These are phyloP conservation scores for Ectobius pallidus DNA, from an alignment of 2,888 invertebrate genomes.

Conservation along the genomic window DNA sequence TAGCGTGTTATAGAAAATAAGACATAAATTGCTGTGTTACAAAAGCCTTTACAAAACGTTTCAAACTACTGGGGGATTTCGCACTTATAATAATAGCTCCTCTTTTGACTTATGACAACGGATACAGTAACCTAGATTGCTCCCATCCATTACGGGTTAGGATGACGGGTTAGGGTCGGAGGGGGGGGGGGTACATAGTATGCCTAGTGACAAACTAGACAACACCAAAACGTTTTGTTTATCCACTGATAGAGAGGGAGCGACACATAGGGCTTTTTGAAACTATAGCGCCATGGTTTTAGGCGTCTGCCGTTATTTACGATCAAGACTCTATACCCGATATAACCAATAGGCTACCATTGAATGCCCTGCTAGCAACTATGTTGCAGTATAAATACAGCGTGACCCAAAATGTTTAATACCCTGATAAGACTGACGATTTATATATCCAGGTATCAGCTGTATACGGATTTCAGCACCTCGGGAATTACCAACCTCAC, in stretches of 20 bases:
- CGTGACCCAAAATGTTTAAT: constrained; percentile 9
- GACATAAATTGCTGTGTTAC: background rate
- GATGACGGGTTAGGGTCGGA: too few relatives aligned
- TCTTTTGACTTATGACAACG: background rate
- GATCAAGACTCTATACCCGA: background rate
- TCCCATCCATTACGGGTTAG: constrained; percentile 12
- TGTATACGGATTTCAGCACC: background rate
- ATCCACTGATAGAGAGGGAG: background rate
- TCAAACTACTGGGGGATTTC: background rate
- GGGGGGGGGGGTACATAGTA: too few relatives aligned
- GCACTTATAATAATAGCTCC: background rate
- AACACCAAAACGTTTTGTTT: constrained; percentile 16
- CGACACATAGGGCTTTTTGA: constrained; percentile 8
- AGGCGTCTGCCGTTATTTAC: background rate
- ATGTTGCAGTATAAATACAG: background rate
- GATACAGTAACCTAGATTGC: background rate
- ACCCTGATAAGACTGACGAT: background rate
- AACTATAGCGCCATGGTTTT: constrained; percentile 1
- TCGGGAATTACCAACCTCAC: background rate
- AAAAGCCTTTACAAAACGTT: constrained; percentile 4
- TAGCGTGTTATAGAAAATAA: constrained; percentile 2
- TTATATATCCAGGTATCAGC: background rate
- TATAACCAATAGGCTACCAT: background rate
- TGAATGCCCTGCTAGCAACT: too few relatives aligned
- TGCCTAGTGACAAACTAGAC: background rate